These are phyloP conservation scores for Enteromius viviparus DNA, from an alignment of 2,797 vertebrate genomes.

Conservation along the genomic window DNA sequence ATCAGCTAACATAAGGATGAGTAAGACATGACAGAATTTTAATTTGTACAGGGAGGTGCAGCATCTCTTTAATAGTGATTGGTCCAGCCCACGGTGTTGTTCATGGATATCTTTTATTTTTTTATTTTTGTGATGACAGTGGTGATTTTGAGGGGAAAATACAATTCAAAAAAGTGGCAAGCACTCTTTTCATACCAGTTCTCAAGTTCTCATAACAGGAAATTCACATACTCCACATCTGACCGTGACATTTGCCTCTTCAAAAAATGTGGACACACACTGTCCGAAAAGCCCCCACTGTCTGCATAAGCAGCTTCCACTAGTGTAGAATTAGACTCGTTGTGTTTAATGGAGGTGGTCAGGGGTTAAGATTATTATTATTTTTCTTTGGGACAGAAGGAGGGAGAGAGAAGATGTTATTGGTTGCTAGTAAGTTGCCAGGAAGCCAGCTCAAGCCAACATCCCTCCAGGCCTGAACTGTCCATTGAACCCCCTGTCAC, in stretches of 20 bases:
- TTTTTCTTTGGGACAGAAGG: background rate
- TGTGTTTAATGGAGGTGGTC: conserved; percentile 33
- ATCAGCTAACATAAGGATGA: background rate
- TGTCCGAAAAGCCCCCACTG: background rate
- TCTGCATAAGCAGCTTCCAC: background rate
- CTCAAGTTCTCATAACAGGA: conserved; percentile 11
- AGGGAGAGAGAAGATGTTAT: conserved; percentile 49
- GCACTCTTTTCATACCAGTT: background rate
- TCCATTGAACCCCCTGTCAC: conserved; percentile 68
- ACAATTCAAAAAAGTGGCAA: background rate
- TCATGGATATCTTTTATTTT: background rate
- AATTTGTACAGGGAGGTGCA: background rate
- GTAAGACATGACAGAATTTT: background rate
- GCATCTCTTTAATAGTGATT: conserved; percentile 9
- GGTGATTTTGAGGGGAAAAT: conserved; percentile 1
- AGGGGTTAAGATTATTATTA: conserved; percentile 22
- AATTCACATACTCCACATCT: background rate
- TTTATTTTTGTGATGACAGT: background rate
- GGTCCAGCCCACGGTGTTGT: background rate
- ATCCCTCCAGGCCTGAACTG: conserved; percentile 59
- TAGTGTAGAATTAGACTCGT: conserved; percentile 8
- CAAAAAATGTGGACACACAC: background rate
- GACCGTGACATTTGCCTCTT: conserved; percentile 11
- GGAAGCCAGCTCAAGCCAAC: conserved; percentile 67
- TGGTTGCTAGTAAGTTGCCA: conserved; percentile 70